These are phyloP conservation scores for Distichodus sexfasciatus DNA, from an alignment of 2,797 vertebrate species.

Conservation along the genomic window DNA sequence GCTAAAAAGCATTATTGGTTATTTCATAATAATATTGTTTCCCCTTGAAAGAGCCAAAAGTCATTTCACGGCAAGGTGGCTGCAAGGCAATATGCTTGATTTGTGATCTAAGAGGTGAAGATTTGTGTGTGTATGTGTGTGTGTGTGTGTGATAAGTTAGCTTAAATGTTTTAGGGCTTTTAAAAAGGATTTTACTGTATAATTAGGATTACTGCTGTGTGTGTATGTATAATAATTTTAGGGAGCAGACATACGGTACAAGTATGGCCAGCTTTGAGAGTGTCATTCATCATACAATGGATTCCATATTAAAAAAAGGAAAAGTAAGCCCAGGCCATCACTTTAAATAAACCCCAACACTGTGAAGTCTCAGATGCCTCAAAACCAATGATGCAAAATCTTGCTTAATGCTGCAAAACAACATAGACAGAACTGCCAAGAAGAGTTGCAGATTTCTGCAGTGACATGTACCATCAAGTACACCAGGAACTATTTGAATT, in stretches of 20 bases:
- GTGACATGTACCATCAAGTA: constrained; percentile 38
- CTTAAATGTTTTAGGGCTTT: no score
- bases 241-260: no score
- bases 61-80: constrained; percentile 29
- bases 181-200: no score
- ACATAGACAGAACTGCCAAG: constrained; percentile 41
- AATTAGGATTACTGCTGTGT: no score
- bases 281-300: constrained; percentile 13
- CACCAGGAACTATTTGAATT: constrained; percentile 32
- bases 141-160: constrained; percentile 1
- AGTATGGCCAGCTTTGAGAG: no score
- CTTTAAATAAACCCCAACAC: background rate
- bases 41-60: constrained; percentile 24
- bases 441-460: constrained; percentile 13
- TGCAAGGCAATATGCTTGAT: constrained; percentile 26
- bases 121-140: background rate
- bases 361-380: background rate
- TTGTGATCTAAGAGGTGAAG: constrained; percentile 22
- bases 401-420: no score
- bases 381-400: constrained; percentile 35
- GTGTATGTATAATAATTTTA: no score
- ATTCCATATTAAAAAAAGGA: background rate
- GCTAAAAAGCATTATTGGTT: constrained; percentile 5
- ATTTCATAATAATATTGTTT: constrained; percentile 10
- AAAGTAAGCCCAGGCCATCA: background rate